Base-by-base conservation (phyloP, 2,888 invertebrate species). In the Meteorus colon region DNA sequence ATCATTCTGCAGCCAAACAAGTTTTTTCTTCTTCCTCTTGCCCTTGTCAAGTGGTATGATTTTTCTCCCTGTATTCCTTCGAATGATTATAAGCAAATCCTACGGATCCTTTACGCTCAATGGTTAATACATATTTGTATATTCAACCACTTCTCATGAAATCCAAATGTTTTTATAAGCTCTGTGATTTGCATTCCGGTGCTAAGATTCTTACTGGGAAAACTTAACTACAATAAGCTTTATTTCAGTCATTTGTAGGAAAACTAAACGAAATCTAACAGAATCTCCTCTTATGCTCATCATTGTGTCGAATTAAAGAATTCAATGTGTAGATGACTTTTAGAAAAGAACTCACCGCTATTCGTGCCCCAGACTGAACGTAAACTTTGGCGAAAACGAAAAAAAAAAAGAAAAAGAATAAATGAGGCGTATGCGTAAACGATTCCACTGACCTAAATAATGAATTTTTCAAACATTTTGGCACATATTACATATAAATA, bases 381-480 rank as follows among this genome's bases (percentile, higher is more conserved):
- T 8, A 24, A 55, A 55, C 8, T 55, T 55, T 10, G 55, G 55
- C 19, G 4, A 14, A 63, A 65, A 29, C 27, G 16, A n/a, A 41
- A 19, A 65, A 27, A 29, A 29, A 63, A 12, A 63, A 24, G 70
- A 75, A 70, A 37, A 19, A 45, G 27, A 51, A 29, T 37, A 29
- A 66, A 37, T 45, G 29, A 55, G 27, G 16, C 16, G 55, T 19
- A 55, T 55, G 24, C 37, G 12, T 1, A 34, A 63, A n/a, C 3
- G 59, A 66, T 65, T 73, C 51, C 65, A 51, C 48, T 51, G 65
- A 60, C 59, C 48, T 63, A 29, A 45, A 48, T 65, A 73, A 66
- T 73, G 67, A 55, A 51, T 67, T 73, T 67, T 73, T 73, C 60
- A 67, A 60, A 67, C n/a, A 55, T 48, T 63, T 72, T 14, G 41